Percentiles rank a stretch among this genome's conserved stretches.
Conservation (phyloP, 2,113 vertebrate genomes). For the Melospiza melodia region DNA sequence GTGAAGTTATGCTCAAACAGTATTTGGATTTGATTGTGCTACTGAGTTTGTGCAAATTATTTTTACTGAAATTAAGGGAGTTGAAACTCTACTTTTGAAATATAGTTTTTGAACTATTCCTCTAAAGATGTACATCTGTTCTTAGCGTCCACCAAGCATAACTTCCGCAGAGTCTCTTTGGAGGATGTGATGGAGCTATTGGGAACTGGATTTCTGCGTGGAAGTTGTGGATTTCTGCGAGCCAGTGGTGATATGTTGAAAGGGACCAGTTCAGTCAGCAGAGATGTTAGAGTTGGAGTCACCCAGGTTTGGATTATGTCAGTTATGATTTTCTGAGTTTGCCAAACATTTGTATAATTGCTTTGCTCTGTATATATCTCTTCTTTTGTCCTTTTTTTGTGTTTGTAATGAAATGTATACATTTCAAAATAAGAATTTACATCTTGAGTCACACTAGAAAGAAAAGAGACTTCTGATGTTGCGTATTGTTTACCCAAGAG, state of each 20-base stretch:
- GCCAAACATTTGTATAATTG: neutral
- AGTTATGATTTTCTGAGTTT: neutral
- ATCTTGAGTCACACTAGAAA: neutral
- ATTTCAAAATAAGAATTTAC: neutral
- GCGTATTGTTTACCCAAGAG: neutral
- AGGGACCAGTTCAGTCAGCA: conserved; percentile 86
- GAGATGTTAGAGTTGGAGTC: conserved; percentile 88
- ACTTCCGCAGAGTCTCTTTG: conserved; percentile 75
- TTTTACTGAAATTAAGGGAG: neutral
- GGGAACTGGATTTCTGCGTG: conserved; percentile 87
- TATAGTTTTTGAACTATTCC: neutral
- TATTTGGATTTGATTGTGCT: neutral
- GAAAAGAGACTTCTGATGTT: neutral
- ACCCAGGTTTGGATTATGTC: conserved; percentile 83
- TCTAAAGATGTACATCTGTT: neutral
- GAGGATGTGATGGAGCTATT: conserved; percentile 90
- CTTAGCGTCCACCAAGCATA: conserved; percentile 71
- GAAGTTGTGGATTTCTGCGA: conserved; percentile 88
- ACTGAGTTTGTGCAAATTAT: neutral
- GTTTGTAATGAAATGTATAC: neutral
- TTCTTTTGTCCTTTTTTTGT: neutral
- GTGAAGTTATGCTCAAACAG: neutral
- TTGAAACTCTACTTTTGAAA: neutral
- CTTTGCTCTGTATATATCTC: neutral
- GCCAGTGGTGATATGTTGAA: conserved; percentile 92